Evolutionary conservation across 2,797 vertebrate genomes (phyloP), one percentile per base, ranked within the genome.

Genomic region (Heterohyrax brucei): DNA sequence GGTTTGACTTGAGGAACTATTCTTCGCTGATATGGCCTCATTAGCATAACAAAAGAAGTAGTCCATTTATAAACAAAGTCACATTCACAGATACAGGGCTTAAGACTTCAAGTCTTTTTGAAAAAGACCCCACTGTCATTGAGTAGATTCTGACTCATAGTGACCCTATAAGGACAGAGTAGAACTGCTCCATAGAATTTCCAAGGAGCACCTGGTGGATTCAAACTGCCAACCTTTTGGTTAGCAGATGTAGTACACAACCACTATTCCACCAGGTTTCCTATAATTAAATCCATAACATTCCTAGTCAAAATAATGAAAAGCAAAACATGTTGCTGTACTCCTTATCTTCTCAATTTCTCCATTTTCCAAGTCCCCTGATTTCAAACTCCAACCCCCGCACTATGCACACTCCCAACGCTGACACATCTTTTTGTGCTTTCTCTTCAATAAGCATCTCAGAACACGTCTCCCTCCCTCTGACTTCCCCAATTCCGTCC

Each of bases 281-380:
- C n/a, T 70, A 70, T 14, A n/a, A n/a, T 70, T 16, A 33, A 70
- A 70, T 33, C n/a, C n/a, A 70, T 70, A 21, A 59, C 16, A 18
- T 59, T 59, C 62, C 44, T 56, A 48, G 22, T 91, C 48, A 93
- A 68, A 96, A 80, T 59, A 95, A 87, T 33, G 50, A 39, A 86
- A 5, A 88, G 28, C 59, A 86, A 73, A 86, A 61, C 56, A 33
- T 18, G 7, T 66, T 33, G 79, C 50, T 56, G n/a, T 10, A n/a
- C 62, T 30, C 53, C 28, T 92, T 48, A 16, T 56, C n/a, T 87
- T 53, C 48, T 85, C 87, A 50, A 22, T 87, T 48, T 86, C n/a
- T 79, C 18, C 8, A 48, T 93, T 93, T 70, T 82, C n/a, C 64
- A 79, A 14, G 46, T 68, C 73, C 70, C 70, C 59, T 80, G 14